These are phyloP conservation scores for Sipha maydis DNA, from an alignment of 2,888 invertebrate genomes.

Conservation along the genomic window DNA sequence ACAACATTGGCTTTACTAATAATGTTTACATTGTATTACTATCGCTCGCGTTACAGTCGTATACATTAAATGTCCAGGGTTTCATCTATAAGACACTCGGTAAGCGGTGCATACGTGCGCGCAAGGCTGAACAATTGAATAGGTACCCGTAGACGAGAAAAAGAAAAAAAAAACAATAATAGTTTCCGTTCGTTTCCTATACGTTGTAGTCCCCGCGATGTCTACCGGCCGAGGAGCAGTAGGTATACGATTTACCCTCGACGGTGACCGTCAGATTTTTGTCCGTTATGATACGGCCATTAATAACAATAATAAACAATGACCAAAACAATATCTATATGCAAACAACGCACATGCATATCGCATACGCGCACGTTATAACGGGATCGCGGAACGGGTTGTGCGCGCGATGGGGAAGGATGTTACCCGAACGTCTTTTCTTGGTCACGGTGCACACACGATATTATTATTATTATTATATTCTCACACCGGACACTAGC, in stretches of 20 bases:
- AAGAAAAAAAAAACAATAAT: too few relatives aligned
- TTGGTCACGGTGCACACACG: not conserved
- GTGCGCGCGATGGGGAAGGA: not conserved
- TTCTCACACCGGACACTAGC: conserved; percentile 52
- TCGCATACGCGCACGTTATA: not conserved
- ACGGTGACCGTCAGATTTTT: conserved; percentile 30
- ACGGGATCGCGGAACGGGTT: conserved; percentile 37
- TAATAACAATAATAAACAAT: conserved; percentile 58
- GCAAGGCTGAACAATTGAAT: too few relatives aligned
- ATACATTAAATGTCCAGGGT: too few relatives aligned
- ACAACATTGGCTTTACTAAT: too few relatives aligned
- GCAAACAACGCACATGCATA: not conserved
- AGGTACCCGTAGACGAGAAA: too few relatives aligned
- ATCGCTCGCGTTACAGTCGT: too few relatives aligned
- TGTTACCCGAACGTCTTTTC: not conserved
- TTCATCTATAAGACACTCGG: too few relatives aligned
- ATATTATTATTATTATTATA: not conserved
- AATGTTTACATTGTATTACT: too few relatives aligned
- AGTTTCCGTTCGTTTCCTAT: not conserved
- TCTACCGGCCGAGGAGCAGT: not conserved
- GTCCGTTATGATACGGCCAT: conserved; percentile 53
- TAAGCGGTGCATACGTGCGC: too few relatives aligned
- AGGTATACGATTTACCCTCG: not conserved
- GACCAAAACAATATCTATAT: conserved; percentile 23
- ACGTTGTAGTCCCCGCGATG: too few relatives aligned